Evolutionary conservation across 2,113 vertebrate genomes (phyloP).

Genomic region (Balaeniceps rex): DNA sequence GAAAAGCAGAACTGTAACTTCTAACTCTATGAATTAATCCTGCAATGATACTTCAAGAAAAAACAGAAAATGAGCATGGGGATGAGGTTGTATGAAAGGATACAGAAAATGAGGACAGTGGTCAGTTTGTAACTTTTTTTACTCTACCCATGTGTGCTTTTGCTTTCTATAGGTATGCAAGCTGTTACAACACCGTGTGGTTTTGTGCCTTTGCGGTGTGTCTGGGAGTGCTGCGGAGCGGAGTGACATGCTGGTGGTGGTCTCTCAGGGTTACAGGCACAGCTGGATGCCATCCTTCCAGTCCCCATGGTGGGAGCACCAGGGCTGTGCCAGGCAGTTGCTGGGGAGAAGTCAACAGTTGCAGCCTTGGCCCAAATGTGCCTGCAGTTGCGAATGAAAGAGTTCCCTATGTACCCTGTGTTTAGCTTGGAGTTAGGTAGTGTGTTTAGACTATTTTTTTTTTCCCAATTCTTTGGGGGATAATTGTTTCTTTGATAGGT

Average conservation of each 20-base stretch:
- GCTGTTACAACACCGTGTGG: neutral
- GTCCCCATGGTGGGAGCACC: neutral
- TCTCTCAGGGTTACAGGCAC: accelerated
- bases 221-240: neutral
- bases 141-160: neutral
- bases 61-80: neutral
- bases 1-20: neutral
- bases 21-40: neutral
- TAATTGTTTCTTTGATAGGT: neutral
- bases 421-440: neutral
- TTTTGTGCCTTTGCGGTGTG: neutral
- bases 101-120: neutral
- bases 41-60: neutral
- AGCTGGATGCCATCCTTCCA: neutral
- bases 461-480: neutral
- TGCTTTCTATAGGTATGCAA: neutral
- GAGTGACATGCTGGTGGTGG: neutral
- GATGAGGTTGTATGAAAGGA: neutral
- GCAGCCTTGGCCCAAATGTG: neutral
- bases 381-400: neutral
- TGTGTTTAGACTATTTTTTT: neutral
- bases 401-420: neutral
- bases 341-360: neutral
- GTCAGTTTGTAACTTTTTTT: neutral
- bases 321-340: neutral